phyloP scores from a whole-genome alignment of 2,888 invertebrate species.

The Eutolmus rufibarbis region DNA sequence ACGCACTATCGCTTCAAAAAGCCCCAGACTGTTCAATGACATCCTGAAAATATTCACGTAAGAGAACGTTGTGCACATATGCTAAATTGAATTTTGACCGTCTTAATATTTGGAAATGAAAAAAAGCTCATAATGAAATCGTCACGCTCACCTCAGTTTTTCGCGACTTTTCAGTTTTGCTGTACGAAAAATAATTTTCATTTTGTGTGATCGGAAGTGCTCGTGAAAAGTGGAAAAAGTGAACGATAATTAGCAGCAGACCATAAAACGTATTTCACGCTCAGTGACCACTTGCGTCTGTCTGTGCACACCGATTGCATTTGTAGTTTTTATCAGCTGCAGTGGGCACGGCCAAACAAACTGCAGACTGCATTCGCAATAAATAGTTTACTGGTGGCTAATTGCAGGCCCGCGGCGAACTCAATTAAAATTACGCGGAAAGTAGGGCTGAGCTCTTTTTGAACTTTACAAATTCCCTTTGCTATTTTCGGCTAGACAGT shows the following conservation, averaged over 20 bases:
- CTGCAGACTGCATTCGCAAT: not conserved
- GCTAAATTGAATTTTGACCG: not conserved
- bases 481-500: not conserved
- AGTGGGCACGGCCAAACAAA: not conserved
- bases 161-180: slow-evolving; percentile 40
- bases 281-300: not conserved
- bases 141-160: slow-evolving; percentile 24
- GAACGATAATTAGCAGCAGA: not conserved
- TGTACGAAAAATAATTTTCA: slow-evolving; percentile 34
- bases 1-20: not conserved
- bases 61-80: slow-evolving; percentile 4
- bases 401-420: not conserved
- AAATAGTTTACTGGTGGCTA: not conserved
- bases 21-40: slow-evolving; percentile 28
- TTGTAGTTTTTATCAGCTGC: not conserved
- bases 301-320: not conserved
- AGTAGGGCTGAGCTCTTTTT: not conserved
- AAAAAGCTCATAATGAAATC: slow-evolving; percentile 38
- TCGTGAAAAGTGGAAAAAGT: slow-evolving; percentile 28
- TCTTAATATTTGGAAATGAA: slow-evolving; percentile 20
- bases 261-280: not conserved
- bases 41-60: slow-evolving; percentile 27
- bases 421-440: not conserved
- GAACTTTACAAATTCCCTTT: not conserved
- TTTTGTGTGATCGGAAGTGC: not conserved